Evolutionary conservation across 2,888 invertebrate genomes (phyloP).

Genomic region (Thumatha senex): DNA sequence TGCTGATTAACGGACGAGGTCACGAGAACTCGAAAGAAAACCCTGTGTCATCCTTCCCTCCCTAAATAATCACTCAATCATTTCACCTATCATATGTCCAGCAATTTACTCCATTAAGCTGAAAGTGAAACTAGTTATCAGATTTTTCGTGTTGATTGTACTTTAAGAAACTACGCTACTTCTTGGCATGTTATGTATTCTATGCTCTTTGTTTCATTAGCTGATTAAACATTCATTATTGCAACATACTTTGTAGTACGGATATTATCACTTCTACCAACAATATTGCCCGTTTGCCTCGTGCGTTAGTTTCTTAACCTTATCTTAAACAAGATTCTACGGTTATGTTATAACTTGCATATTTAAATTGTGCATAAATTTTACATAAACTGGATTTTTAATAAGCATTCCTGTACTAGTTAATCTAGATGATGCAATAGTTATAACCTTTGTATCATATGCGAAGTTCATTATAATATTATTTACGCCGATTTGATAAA

Average conservation of each 20-base stretch:
- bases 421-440: slow-evolving; percentile 67
- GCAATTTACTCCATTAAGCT: too few species aligned
- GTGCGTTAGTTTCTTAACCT: slow-evolving; percentile 12
- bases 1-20: too few species aligned
- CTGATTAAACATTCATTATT: not conserved
- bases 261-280: slow-evolving; percentile 1
- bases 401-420: slow-evolving; percentile 25
- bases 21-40: too few species aligned
- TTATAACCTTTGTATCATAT: slow-evolving; percentile 51
- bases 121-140: too few species aligned
- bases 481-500: slow-evolving; percentile 27
- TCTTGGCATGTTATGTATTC: too few species aligned
- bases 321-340: slow-evolving; percentile 15
- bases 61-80: too few species aligned
- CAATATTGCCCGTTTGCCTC: slow-evolving; percentile 6
- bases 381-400: slow-evolving; percentile 31
- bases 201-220: not conserved
- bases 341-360: slow-evolving; percentile 18
- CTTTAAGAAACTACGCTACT: too few species aligned
- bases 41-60: too few species aligned
- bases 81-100: too few species aligned
- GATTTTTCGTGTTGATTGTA: too few species aligned
- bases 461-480: slow-evolving; percentile 33
- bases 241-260: not conserved
- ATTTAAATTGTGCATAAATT: slow-evolving; percentile 23